Evolutionary conservation across 2,888 invertebrate species (phyloP).

Genomic region (Herminia tarsipennalis): DNA sequence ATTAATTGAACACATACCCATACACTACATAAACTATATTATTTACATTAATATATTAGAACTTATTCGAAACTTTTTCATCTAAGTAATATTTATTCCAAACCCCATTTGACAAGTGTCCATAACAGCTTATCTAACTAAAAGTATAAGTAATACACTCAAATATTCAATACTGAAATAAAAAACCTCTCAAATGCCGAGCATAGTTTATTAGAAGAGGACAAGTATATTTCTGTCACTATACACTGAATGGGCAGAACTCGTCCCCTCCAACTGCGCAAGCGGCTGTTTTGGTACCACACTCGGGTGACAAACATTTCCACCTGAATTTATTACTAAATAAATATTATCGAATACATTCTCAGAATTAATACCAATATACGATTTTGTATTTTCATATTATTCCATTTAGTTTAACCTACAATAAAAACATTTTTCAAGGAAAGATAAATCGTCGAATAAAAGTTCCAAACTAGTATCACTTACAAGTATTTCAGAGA

Average conservation of each 20-base stretch:
- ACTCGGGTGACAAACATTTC: constrained; percentile 75
- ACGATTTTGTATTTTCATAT: background rate
- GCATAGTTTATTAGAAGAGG: constrained; percentile 64
- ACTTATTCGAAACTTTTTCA: background rate
- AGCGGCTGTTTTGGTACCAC: constrained; percentile 72
- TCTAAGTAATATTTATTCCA: constrained; percentile 1
- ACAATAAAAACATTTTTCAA: no score
- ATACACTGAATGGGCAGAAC: constrained; percentile 68
- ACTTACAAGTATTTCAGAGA: background rate
- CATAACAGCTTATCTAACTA: constrained; percentile 32
- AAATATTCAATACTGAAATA: constrained; percentile 49
- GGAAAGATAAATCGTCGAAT: background rate
- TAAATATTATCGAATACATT: constrained; percentile 23
- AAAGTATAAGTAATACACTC: constrained; percentile 36
- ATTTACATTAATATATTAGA: background rate
- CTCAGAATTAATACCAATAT: constrained; percentile 5
- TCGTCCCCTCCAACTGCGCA: constrained; percentile 71
- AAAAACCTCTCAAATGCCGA: constrained; percentile 47
- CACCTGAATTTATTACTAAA: constrained; percentile 27
- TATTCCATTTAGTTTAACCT: no score
- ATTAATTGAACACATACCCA: constrained; percentile 1
- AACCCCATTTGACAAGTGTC: constrained; percentile 23
- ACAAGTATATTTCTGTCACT: constrained; percentile 65
- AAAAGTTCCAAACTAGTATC: background rate
- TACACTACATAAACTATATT: background rate